Base-by-base conservation (phyloP, 2,888 invertebrate species). In the Caradrina kadenii region DNA sequence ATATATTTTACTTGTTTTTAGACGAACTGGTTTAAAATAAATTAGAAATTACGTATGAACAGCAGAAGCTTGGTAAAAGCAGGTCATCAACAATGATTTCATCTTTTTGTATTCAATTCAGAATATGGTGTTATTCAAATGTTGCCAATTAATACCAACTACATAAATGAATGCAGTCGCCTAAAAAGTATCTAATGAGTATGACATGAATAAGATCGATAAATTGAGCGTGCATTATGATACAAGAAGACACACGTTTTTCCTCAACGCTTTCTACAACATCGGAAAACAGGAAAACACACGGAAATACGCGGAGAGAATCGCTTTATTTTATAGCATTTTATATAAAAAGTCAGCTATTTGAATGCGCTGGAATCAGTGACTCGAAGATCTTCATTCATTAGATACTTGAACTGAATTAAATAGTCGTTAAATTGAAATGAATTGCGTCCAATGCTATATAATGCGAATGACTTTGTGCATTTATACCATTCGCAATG, bases 271-370 rank as follows among this genome's bases (percentile, higher is more conserved):
- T 83, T 85, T 83, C 83, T 80, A 75, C 67, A 54, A 65, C 79
- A 77, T 64, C 67, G 70, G 80, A 82, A 75, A 84, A 78, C 75
- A 82, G 84, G 76, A 75, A 83, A 83, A 76, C 59, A 74, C 60
- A 69, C 66, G 77, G 73, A 75, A 78, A 81, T 78, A 81, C 81
- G 71, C 66, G 73, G 66, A 83, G 73, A 71, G 85, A 83, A 85
- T 85, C 54, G 67, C 48, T 71, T 63, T 56, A 59, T 26, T 71
- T 63, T 56, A 59, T 26, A 63, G 53, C 60, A 65, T 63, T 81
- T 64, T 63, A 60, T 63, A 59, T 66, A 62, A 63, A 63, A 68
- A 68, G 67, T 49, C 17, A 45, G 60, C 59, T 42, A 58, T 73
- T 82, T 65, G 45, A 71, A 74, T 77, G 52, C 61, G 45, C 45